Conservation (phyloP, 2,888 invertebrate genomes). For the Cinara cedri region DNA sequence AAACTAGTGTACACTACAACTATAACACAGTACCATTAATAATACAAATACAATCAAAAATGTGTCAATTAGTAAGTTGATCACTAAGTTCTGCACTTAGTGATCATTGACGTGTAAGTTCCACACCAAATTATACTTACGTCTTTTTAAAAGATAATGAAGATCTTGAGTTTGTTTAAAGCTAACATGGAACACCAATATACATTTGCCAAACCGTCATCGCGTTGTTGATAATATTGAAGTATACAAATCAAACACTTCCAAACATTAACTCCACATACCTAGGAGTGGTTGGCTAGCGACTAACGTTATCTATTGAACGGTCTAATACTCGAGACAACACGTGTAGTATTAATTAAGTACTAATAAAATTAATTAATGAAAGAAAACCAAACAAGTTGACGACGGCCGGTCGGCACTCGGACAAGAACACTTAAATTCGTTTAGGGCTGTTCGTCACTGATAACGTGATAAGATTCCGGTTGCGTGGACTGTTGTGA, state of each 20-base stretch:
- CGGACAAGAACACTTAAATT: background rate
- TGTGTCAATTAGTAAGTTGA: too few species aligned
- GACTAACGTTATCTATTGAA: background rate
- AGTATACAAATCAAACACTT: background rate
- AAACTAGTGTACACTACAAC: too few species aligned
- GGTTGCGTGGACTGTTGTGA: conserved; percentile 55
- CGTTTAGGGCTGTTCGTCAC: conserved; percentile 34
- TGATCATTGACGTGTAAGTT: too few species aligned
- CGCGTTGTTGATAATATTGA: background rate
- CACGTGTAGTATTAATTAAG: background rate
- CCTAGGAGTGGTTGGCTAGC: background rate
- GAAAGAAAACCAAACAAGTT: background rate
- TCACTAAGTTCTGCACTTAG: too few species aligned
- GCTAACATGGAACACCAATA: background rate
- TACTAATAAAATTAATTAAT: too few species aligned
- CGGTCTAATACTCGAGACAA: background rate
- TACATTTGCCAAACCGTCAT: conserved; percentile 16
- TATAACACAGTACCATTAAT: too few species aligned
- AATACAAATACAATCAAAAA: too few species aligned
- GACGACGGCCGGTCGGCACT: background rate
- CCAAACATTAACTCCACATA: conserved; percentile 6
- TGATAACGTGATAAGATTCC: conserved; percentile 54
- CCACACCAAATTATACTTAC: background rate
- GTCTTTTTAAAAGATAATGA: background rate
- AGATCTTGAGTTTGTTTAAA: background rate